Percentiles rank a stretch among this genome's conserved stretches.
Conservation (phyloP, 2,113 vertebrate genomes). For the Gasterosteus nipponicus region DNA sequence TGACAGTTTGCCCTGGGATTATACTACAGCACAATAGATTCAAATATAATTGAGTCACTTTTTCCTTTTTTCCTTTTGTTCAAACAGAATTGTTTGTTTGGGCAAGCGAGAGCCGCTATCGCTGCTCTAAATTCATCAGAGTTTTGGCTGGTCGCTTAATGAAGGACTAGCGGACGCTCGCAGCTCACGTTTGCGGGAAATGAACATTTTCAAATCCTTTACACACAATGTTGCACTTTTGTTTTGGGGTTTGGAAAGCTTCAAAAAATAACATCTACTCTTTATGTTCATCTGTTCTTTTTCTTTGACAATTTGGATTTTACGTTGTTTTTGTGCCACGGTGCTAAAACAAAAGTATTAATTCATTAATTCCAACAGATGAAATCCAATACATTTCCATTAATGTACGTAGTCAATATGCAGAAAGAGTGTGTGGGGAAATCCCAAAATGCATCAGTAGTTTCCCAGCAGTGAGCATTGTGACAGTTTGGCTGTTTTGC, state of each 20-base stretch:
- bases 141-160: neutral
- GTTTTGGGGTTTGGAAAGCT: neutral
- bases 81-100: neutral
- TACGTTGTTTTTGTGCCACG: neutral
- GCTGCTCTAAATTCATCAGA: neutral
- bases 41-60: neutral
- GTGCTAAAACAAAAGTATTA: neutral
- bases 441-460: constrained; percentile 42
- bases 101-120: neutral
- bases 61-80: neutral
- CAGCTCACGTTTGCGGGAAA: neutral
- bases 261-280: neutral
- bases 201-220: neutral
- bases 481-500: constrained; percentile 20
- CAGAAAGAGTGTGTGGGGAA: constrained; percentile 29
- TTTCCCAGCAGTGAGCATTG: constrained; percentile 31
- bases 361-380: neutral
- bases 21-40: neutral
- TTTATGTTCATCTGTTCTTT: neutral
- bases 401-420: neutral
- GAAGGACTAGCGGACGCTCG: neutral
- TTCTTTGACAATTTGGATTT: neutral
- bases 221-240: neutral
- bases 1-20: neutral
- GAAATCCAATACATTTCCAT: neutral